phyloP scores from a whole-genome alignment of 2,797 vertebrate species.

The Tinamus major region DNA sequence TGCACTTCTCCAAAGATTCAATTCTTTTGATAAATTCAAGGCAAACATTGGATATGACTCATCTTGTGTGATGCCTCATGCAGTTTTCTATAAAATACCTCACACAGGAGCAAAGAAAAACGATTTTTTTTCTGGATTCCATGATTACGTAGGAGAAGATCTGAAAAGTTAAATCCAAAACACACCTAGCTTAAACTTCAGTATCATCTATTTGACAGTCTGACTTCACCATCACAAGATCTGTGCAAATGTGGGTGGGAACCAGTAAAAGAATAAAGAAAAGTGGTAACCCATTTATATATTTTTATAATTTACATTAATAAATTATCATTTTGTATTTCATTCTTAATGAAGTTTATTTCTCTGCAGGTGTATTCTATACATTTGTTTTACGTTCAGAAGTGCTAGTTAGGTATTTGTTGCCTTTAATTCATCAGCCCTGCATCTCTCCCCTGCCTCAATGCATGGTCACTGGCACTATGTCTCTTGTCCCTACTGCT shows the following conservation, averaged over 20 bases:
- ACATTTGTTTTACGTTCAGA: background rate
- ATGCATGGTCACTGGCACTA: background rate
- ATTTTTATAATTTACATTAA: background rate
- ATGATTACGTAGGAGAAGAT: background rate
- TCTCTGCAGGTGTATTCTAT: background rate
- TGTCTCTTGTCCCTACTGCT: background rate
- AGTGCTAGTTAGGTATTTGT: background rate
- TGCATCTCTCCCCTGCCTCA: background rate
- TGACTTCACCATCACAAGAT: background rate
- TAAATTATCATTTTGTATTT: background rate
- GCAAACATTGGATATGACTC: background rate
- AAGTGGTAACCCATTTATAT: accelerated
- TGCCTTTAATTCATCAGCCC: background rate
- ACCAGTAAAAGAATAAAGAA: background rate
- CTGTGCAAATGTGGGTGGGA: background rate
- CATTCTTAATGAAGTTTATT: background rate
- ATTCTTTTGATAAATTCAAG: background rate
- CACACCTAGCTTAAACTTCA: background rate
- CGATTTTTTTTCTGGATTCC: background rate
- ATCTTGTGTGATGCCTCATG: background rate
- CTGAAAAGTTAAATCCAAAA: background rate
- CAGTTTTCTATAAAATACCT: background rate
- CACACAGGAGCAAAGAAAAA: background rate
- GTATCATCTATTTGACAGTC: background rate
- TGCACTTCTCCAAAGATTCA: background rate